A percentile compares a stretch with the other conserved stretches of the same genome.
Evolutionary conservation across 1,140 invertebrate genomes (phyloP).

Genomic region (Musca domestica): DNA sequence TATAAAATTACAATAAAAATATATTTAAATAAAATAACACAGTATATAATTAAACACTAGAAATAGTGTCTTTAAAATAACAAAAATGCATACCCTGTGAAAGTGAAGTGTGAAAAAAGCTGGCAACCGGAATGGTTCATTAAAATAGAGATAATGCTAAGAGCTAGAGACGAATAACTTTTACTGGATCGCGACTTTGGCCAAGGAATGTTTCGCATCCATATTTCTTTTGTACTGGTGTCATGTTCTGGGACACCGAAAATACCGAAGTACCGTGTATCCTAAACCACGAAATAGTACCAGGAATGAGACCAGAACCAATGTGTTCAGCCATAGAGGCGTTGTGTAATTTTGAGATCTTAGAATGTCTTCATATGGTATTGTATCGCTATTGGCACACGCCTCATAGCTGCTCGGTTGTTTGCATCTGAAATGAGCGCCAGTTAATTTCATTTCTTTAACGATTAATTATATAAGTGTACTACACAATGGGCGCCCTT

Average conservation of each 20-base stretch:
- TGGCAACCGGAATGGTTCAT: no score
- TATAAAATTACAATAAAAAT: background rate
- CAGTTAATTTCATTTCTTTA: no score
- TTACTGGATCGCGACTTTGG: no score
- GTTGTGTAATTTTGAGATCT: constrained; percentile 62
- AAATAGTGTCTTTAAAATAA: no score
- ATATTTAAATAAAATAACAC: background rate
- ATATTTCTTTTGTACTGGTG: no score
- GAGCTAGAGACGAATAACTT: no score
- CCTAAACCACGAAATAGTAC: constrained; percentile 71
- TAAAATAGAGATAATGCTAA: no score
- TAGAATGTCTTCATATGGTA: constrained; percentile 69
- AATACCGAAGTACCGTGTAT: constrained; percentile 72
- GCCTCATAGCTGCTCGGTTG: constrained; percentile 66
- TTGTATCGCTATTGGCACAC: constrained; percentile 60
- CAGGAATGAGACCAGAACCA: constrained; percentile 72
- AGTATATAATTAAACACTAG: background rate
- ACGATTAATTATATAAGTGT: no score
- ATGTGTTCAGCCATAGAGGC: constrained; percentile 74
- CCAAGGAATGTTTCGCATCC: no score
- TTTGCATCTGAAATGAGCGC: constrained; percentile 65
- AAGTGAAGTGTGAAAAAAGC: no score
- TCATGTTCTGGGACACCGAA: constrained; percentile 59
- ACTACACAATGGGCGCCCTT: constrained; percentile 67
- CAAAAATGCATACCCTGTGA: no score